Conservation (phyloP, 2,888 invertebrate genomes). For the Seira musarum region DNA sequence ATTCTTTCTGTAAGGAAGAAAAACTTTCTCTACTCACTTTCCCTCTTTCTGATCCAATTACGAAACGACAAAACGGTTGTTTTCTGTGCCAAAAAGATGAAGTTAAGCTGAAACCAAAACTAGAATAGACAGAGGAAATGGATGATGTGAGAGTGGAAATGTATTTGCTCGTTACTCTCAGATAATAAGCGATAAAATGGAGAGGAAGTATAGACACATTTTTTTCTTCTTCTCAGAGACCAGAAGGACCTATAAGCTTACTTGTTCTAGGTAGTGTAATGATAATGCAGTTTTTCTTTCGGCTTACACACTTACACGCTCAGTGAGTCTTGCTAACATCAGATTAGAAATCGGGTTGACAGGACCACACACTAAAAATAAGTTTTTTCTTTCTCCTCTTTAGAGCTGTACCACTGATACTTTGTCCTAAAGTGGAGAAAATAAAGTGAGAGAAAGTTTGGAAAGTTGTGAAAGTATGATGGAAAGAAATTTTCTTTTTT, state of each 20-base stretch:
- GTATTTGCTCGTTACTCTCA: not conserved
- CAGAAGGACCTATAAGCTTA: not conserved
- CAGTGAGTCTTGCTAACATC: slow-evolving; percentile 10
- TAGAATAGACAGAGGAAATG: slow-evolving; percentile 35
- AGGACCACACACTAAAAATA: slow-evolving; percentile 26
- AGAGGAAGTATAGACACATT: not conserved
- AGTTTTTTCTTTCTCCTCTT: not conserved
- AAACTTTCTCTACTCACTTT: slow-evolving; percentile 33
- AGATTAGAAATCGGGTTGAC: slow-evolving; percentile 51
- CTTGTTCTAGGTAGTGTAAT: not conserved
- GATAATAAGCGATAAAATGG: slow-evolving; percentile 6
- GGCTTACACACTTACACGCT: not conserved
- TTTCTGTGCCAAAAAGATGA: slow-evolving; percentile 37
- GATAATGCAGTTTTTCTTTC: not conserved
- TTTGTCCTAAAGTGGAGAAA: slow-evolving; percentile 10
- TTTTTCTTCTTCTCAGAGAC: too few species aligned
- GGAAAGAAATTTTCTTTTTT: slow-evolving; percentile 33
- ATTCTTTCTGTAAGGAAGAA: not conserved
- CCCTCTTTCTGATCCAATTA: slow-evolving; percentile 58
- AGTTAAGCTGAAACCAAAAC: slow-evolving; percentile 45
- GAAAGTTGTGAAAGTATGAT: slow-evolving; percentile 48
- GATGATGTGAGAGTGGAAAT: not conserved
- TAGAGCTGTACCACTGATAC: not conserved
- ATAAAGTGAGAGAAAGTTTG: not conserved
- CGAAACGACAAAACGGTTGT: slow-evolving; percentile 58